phyloP scores from a whole-genome alignment of 2,797 vertebrate genomes.

The Cyclopterus lumpus region DNA sequence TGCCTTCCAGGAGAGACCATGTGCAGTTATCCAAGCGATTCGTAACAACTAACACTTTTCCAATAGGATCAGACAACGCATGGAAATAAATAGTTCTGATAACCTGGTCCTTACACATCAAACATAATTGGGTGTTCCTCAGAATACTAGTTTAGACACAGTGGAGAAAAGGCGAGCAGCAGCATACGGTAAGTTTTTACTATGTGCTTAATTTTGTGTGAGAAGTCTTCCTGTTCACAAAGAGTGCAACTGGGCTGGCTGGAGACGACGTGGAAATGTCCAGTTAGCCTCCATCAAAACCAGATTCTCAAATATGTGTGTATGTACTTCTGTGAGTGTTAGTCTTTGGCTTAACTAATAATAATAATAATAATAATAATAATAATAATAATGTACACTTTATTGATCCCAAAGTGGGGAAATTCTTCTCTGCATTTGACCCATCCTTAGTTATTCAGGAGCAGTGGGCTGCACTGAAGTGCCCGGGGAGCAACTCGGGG shows the following conservation, averaged over 20 bases:
- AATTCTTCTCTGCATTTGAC: too few relatives aligned
- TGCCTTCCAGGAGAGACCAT: neutral
- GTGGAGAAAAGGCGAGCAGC: neutral
- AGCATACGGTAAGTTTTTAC: neutral
- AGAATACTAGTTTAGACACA: neutral
- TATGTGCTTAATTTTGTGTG: conserved; percentile 28
- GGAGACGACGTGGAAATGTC: conserved; percentile 8
- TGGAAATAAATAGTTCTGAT: neutral
- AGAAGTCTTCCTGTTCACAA: conserved; percentile 14
- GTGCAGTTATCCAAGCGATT: neutral
- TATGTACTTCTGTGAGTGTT: neutral
- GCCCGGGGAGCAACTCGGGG: too few relatives aligned
- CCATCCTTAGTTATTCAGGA: too few relatives aligned
- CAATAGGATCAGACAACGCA: neutral
- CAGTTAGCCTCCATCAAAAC: conserved; percentile 14
- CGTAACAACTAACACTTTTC: neutral
- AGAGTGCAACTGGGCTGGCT: conserved; percentile 54
- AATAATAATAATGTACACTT: too few relatives aligned
- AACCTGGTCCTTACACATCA: neutral
- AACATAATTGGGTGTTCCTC: neutral
- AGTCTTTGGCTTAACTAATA: conserved; percentile 6
- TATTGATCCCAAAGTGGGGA: too few relatives aligned
- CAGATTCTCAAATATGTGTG: conserved; percentile 16
- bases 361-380: too few relatives aligned
- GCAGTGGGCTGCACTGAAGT: too few relatives aligned